Percentiles rank a stretch among this genome's conserved stretches.
Evolutionary conservation across 1,140 invertebrate species (phyloP).

Genomic region (Conus betulinus): DNA sequence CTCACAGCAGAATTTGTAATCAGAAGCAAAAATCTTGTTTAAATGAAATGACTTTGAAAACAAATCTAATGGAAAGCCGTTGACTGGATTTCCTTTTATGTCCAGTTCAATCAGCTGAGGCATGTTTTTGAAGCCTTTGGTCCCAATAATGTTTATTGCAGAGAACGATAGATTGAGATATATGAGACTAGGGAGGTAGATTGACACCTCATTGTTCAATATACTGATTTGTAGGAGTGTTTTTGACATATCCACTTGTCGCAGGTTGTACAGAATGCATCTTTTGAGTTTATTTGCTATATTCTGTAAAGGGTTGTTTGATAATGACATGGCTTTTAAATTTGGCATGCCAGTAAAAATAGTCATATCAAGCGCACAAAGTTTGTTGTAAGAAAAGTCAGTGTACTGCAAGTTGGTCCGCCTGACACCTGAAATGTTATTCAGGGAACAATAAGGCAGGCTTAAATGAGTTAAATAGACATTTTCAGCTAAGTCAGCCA

Average conservation of each 20-base stretch:
- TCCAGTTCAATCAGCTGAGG: background rate
- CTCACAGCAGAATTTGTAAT: conserved; percentile 48
- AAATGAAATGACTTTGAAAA: conserved; percentile 42
- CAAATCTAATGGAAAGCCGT: conserved; percentile 4
- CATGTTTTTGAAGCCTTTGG: background rate
- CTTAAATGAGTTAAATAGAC: background rate
- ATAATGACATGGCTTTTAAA: conserved; percentile 24
- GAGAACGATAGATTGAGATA: background rate
- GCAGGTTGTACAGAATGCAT: background rate
- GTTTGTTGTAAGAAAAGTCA: conserved; percentile 31
- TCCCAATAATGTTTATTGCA: background rate
- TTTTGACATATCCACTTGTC: conserved; percentile 5
- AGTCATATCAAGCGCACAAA: background rate
- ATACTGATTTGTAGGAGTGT: background rate
- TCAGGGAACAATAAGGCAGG: background rate
- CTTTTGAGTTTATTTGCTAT: background rate
- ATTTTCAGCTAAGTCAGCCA: background rate
- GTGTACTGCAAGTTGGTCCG: background rate
- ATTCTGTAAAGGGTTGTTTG: conserved; percentile 9
- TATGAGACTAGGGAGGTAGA: conserved; percentile 7
- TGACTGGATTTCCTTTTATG: background rate
- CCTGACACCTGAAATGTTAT: background rate
- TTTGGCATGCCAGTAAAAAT: background rate
- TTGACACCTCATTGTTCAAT: conserved; percentile 6
- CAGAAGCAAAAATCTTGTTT: conserved; percentile 33